Evolutionary conservation across 2,113 vertebrate species (phyloP), one percentile per base, ranked within the genome.

Genomic region (Xiphias gladius): DNA sequence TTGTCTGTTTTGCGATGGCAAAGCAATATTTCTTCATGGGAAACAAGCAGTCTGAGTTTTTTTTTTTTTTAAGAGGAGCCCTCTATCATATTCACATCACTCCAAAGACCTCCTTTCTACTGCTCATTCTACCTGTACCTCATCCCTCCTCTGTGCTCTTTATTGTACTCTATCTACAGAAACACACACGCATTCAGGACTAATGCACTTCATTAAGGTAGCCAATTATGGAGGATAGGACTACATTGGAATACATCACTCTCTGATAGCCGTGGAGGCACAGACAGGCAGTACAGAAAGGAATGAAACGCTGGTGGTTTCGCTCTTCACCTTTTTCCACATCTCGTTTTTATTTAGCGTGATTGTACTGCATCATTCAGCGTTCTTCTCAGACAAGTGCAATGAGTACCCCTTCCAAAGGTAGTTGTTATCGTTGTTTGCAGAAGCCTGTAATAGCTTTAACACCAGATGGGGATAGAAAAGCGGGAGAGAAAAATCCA

Each of bases 181-280:
- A 54, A 70, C 55, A 64, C 69, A 73, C 58, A 76, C 50, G 59
- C 43, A 35, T 35, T 17, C 64, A 80, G 55, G 72, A 30, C 80
- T 83, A 90, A 92, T 80, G 85, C 80, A 70, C 74, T 88, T 83
- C 73, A 88, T 88, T 91, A 85, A 65, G 67, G 64, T 39, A 48
- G 66, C 66, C 74, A 80, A 81, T 91, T 65, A 54, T 82, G 57
- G 62, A 80, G 52, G 17, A 32, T 39, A 73, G 68, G 68, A 86
- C 66, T 81, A 80, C 48, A 58, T 7, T 70, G 50, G 46, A 76
- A 79, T 81, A 64, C 67, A 86, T 64, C 76, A 48, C 20, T 69
- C 61, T 9, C 22, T 13, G 62, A 52, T 43, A 81, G 67, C 66
- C 28, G 28, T 41, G 55, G 67, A 32, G 32, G 11, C 19, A 35